Base-by-base conservation (phyloP, 92 coral and sea anemone species). In the Scolanthus callimorphus region DNA sequence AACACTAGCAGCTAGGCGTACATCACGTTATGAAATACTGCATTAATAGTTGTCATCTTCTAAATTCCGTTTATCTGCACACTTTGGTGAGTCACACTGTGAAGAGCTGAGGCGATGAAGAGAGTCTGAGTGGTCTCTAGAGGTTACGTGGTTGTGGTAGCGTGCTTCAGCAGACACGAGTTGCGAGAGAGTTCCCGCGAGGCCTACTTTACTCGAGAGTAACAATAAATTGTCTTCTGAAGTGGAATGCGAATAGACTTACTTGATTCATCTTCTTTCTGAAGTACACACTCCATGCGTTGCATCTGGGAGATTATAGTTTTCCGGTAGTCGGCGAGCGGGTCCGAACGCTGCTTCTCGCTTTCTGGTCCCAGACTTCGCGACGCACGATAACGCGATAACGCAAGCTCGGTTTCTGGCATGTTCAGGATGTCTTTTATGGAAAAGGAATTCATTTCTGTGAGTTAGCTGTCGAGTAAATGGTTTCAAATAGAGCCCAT, bases 401-500 rank as follows among this genome's bases (percentile, higher is more conserved):
- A 67, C 73, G 53, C 63, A 38, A 39, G 19, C 26, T 46, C 43
- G 21, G 48, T 25, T 31, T 55, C 75, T 28, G 24, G 46, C 57
- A 26, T 68, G 57, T 68, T 61, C 44, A 68, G 75, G 57, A 68
- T 68, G 62, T 68, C 75, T 78, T 68, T 68, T 60, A 78, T 78
- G 25, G 85, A 78, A 71, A 78, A 78, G 51, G 85, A 78, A 67
- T 68, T 63, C 85, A 78, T 78, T 45, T 50, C 49, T 48, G 39
- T 68, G 54, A 44, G 45, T 45, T 57, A 30, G 64, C 44, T 49
- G 59, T 71, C 69, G 86, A 64, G 80, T 88, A 74, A 80, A 78
- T 60, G 86, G 70, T 64, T 68, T 88, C 86, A 88, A 88, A 88
- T 78, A 67, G 71, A 57, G 38, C 58, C 80, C 90, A 88, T 88